phyloP scores from a whole-genome alignment of 1,140 invertebrate species.

The Drosophila repletoides region DNA sequence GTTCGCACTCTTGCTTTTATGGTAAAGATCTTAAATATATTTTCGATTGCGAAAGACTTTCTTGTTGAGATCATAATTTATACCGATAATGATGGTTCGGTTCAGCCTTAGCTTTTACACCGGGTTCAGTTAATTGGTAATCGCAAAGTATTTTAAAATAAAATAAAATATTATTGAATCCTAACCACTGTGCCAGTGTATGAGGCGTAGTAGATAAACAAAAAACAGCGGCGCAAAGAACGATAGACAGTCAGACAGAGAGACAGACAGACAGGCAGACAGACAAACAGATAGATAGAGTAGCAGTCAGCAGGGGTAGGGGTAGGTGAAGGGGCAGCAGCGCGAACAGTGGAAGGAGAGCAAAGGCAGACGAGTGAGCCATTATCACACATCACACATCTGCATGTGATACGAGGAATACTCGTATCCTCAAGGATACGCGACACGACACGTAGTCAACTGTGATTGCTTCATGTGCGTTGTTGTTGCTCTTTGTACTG shows the following conservation, averaged over 20 bases:
- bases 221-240: constrained; percentile 12
- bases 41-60: too few relatives aligned
- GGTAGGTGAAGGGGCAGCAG: background rate
- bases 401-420: constrained; percentile 80
- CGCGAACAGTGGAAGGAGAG: background rate
- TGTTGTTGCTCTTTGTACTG: constrained; percentile 12
- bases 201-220: constrained; percentile 40
- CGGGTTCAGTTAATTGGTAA: too few relatives aligned
- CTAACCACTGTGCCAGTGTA: constrained; percentile 35
- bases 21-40: too few relatives aligned
- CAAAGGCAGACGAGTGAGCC: constrained; percentile 35
- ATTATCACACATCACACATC: constrained; percentile 81
- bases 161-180: background rate
- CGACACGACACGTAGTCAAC: constrained; percentile 76
- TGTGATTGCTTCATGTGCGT: constrained; percentile 68
- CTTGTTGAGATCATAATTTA: too few relatives aligned
- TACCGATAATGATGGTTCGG: too few relatives aligned
- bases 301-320: background rate
- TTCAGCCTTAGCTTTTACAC: too few relatives aligned
- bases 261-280: background rate
- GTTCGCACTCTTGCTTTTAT: too few relatives aligned
- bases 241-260: constrained; percentile 9
- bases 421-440: constrained; percentile 81
- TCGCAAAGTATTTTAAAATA: background rate
- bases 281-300: background rate